A percentile compares a stretch with the other conserved stretches of the same genome.
Evolutionary conservation across 2,888 invertebrate genomes (phyloP).

Genomic region (Periphyllus acericola): DNA sequence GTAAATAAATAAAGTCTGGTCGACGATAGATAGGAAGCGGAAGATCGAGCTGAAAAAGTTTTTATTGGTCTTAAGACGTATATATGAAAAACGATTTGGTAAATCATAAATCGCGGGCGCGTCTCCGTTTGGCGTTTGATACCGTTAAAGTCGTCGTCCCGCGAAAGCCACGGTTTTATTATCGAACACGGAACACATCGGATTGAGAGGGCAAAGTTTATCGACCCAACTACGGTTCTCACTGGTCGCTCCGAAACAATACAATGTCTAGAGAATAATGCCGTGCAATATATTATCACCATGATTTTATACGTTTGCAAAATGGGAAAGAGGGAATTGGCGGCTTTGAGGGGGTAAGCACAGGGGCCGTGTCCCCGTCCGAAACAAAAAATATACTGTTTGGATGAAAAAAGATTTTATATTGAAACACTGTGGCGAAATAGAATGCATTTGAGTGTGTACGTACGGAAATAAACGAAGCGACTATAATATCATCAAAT

Average conservation of each 20-base stretch:
- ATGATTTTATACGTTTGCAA: too few species aligned
- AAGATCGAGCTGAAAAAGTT: slow-evolving; percentile 28
- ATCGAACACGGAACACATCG: background rate
- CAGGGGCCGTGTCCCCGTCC: too few species aligned
- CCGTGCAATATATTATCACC: too few species aligned
- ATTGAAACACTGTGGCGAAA: too few species aligned
- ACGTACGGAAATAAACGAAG: too few species aligned
- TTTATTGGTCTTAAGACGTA: slow-evolving; percentile 23
- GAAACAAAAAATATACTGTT: too few species aligned
- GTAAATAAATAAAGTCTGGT: slow-evolving; percentile 11
- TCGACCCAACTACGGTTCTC: background rate
- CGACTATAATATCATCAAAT: too few species aligned
- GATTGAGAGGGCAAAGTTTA: background rate
- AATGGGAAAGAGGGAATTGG: too few species aligned
- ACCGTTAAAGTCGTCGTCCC: slow-evolving; percentile 1
- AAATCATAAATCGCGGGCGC: slow-evolving; percentile 17
- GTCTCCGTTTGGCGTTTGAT: background rate
- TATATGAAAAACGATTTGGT: slow-evolving; percentile 25
- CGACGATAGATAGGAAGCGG: slow-evolving; percentile 1
- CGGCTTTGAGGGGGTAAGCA: too few species aligned
- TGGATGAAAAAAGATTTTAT: too few species aligned
- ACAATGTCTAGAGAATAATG: background rate
- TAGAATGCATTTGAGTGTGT: too few species aligned
- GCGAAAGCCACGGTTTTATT: slow-evolving; percentile 4
- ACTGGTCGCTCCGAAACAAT: background rate